phyloP scores from a whole-genome alignment of 2,888 invertebrate genomes.

The Cyclophora albipunctata region DNA sequence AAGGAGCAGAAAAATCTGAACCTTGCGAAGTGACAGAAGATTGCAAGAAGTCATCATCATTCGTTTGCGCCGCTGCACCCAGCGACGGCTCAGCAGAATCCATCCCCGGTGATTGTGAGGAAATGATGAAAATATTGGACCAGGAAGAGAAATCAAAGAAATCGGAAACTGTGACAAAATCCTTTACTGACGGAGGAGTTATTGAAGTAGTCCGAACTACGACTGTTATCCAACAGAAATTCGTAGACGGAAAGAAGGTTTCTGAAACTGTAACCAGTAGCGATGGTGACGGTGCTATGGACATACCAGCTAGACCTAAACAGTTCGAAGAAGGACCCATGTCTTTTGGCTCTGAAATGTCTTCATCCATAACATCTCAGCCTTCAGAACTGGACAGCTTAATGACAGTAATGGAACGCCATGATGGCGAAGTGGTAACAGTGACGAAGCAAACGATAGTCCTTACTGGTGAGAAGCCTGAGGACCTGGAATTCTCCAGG shows the following conservation, averaged over 20 bases:
- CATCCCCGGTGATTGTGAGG: slow-evolving; percentile 76
- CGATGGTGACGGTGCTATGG: slow-evolving; percentile 61
- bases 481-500: slow-evolving; percentile 60
- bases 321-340: slow-evolving; percentile 54
- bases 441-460: slow-evolving; percentile 52
- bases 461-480: slow-evolving; percentile 54
- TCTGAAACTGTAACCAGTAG: slow-evolving; percentile 60
- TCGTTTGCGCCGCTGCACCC: slow-evolving; percentile 64
- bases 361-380: slow-evolving; percentile 67
- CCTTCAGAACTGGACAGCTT: slow-evolving; percentile 70
- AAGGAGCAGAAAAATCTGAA: slow-evolving; percentile 22
- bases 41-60: slow-evolving; percentile 57
- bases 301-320: slow-evolving; percentile 55
- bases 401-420: slow-evolving; percentile 64
- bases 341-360: slow-evolving; percentile 70
- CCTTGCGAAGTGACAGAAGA: slow-evolving; percentile 49
- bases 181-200: slow-evolving; percentile 47
- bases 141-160: slow-evolving; percentile 65
- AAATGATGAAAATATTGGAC: slow-evolving; percentile 74
- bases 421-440: slow-evolving; percentile 66
- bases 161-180: slow-evolving; percentile 34
- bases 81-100: slow-evolving; percentile 69
- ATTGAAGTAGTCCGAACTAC: slow-evolving; percentile 64
- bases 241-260: slow-evolving; percentile 67
- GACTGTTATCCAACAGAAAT: slow-evolving; percentile 63